phyloP scores from a whole-genome alignment of 1,140 invertebrate species.

The Chymomyza costata region DNA sequence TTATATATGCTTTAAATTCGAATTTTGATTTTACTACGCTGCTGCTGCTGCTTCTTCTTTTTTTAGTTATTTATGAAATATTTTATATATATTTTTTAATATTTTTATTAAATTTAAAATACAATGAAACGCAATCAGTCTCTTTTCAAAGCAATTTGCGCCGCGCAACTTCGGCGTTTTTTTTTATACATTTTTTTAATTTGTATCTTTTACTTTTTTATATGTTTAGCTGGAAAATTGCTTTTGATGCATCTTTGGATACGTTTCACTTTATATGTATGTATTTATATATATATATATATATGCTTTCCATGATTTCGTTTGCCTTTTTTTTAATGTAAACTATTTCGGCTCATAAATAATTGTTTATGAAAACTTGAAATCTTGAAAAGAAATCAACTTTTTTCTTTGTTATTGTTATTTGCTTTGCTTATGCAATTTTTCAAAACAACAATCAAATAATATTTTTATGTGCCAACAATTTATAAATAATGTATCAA shows the following conservation, averaged over 20 bases:
- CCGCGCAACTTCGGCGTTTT: slow-evolving; percentile 19
- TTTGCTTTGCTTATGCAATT: neutral
- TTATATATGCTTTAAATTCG: slow-evolving; percentile 66
- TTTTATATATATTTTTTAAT: slow-evolving; percentile 18
- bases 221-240: slow-evolving; percentile 39
- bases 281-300: too few relatives aligned
- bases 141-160: slow-evolving; percentile 55
- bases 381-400: neutral
- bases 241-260: slow-evolving; percentile 73
- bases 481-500: slow-evolving; percentile 62
- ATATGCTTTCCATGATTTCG: slow-evolving; percentile 17
- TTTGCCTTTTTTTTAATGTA: slow-evolving; percentile 7
- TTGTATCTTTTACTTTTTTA: neutral
- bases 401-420: slow-evolving; percentile 1
- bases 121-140: slow-evolving; percentile 73
- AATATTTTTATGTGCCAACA: slow-evolving; percentile 59
- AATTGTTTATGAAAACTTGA: slow-evolving; percentile 52
- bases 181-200: too few relatives aligned
- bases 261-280: slow-evolving; percentile 48
- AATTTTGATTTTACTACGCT: slow-evolving; percentile 73
- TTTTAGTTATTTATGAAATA: slow-evolving; percentile 16
- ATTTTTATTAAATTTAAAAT: slow-evolving; percentile 23
- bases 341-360: slow-evolving; percentile 36
- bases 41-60: slow-evolving; percentile 14
- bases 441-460: slow-evolving; percentile 53